Conservation (phyloP, 2,888 invertebrate species). For the Urechis unicinctus region DNA sequence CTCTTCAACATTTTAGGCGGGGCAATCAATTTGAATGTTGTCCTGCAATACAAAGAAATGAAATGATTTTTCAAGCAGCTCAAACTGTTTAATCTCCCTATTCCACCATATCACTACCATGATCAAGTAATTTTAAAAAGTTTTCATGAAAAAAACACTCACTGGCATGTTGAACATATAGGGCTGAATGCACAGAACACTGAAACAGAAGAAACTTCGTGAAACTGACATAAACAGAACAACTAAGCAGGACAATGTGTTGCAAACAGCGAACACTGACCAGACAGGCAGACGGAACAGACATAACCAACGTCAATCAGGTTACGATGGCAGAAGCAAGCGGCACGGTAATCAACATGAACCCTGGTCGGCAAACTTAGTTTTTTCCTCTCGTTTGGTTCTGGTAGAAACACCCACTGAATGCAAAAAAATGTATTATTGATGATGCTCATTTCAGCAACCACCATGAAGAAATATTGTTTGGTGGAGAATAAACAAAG, state of each 20-base stretch:
- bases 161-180: constrained; percentile 92
- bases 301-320: constrained; percentile 94
- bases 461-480: neutral
- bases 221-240: neutral
- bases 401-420: constrained; percentile 78
- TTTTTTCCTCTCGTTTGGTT: constrained; percentile 66
- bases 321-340: constrained; percentile 94
- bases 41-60: constrained; percentile 59
- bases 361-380: constrained; percentile 74
- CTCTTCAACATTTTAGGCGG: constrained; percentile 71
- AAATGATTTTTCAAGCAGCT: neutral
- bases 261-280: constrained; percentile 11
- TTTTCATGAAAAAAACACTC: constrained; percentile 27
- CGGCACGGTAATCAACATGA: constrained; percentile 91
- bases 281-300: constrained; percentile 91
- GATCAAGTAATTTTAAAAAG: too few relatives aligned
- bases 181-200: constrained; percentile 97
- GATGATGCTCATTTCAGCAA: neutral
- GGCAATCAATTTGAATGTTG: constrained; percentile 83
- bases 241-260: neutral
- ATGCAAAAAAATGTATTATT: constrained; percentile 8
- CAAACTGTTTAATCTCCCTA: too few relatives aligned
- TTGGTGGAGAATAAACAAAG: too few relatives aligned
- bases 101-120: too few relatives aligned
- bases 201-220: constrained; percentile 54